Base-by-base conservation (phyloP, 2,888 invertebrate species). In the Tetheella fluctuosa region DNA sequence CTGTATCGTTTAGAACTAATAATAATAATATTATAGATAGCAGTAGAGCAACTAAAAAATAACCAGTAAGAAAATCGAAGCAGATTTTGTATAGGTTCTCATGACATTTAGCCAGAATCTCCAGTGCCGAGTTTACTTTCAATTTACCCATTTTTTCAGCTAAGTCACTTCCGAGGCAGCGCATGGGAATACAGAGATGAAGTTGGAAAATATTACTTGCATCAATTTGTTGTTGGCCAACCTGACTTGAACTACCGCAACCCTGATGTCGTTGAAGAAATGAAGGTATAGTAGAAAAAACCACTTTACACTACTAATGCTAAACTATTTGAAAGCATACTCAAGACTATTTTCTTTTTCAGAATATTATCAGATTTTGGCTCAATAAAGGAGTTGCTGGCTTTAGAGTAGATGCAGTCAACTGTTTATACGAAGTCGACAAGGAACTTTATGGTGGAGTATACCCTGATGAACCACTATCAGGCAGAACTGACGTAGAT, bases 321-420 rank as follows among this genome's bases (percentile, higher is more conserved):
- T 23, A 52, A 52, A 52, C 2, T 17, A 37, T 37, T 37, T 37
- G 13, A 23, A 12, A 10, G 15, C 23, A 7, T 12, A 5, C 15
- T 13, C 6, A 52, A 1, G 1, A 10, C 20, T 52, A 6, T 52
- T 17, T 63, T 52, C 57, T 39, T 62, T 83, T 83, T 60, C 67
- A 91, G 95, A 93, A 95, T 1, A 94, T 96, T 1, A 84, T 98
- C 48, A 90, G 91, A 30, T 97, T 95, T 77, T 99, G 98, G 98
- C 79, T 98, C 58, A 94, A 95, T 12, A 95, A 95, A 80, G 98
- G 98, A 2, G 95, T 98, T 0, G 96, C 97, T 77, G 98, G 98
- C 7, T 97, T 98, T 78, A 95, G 98, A 75, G 94, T 98, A 7
- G 97, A 97, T 73, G 97, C 97, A 0, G 94, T 97, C 0, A 94